Conservation (phyloP, 2,113 vertebrate genomes). For the Nicator chloris region DNA sequence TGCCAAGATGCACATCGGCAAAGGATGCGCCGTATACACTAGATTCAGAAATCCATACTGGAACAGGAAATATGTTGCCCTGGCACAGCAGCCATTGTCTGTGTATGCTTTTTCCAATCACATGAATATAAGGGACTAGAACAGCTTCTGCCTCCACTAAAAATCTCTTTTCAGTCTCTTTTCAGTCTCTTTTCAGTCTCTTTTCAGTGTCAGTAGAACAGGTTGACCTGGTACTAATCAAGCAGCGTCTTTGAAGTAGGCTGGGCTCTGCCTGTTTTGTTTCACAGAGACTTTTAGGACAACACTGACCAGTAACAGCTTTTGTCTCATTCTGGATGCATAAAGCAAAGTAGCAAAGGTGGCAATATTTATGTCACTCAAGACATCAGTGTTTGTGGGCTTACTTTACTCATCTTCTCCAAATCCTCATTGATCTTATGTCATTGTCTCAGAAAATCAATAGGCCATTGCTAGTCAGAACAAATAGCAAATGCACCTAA, state of each 20-base stretch:
- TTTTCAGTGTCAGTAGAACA: background rate
- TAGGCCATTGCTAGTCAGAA: background rate
- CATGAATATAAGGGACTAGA: background rate
- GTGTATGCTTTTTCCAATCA: background rate
- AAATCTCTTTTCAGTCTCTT: background rate
- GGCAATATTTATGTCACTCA: background rate
- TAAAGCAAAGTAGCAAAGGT: background rate
- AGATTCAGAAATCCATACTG: background rate
- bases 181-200: background rate
- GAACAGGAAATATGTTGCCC: background rate
- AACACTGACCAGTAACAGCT: background rate
- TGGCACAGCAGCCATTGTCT: background rate
- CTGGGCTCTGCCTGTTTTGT: background rate
- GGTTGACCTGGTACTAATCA: background rate
- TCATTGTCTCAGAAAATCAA: conserved; percentile 18
- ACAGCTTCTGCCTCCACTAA: background rate
- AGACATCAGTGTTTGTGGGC: background rate
- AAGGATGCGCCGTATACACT: accelerated
- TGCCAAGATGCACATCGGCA: background rate
- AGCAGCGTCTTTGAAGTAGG: background rate
- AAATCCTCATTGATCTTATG: conserved; percentile 29
- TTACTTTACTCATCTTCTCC: background rate
- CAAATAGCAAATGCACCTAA: background rate
- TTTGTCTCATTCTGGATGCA: background rate
- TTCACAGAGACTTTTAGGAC: background rate